Conservation (phyloP, 1,140 invertebrate species). For the Nomia melanderi region DNA sequence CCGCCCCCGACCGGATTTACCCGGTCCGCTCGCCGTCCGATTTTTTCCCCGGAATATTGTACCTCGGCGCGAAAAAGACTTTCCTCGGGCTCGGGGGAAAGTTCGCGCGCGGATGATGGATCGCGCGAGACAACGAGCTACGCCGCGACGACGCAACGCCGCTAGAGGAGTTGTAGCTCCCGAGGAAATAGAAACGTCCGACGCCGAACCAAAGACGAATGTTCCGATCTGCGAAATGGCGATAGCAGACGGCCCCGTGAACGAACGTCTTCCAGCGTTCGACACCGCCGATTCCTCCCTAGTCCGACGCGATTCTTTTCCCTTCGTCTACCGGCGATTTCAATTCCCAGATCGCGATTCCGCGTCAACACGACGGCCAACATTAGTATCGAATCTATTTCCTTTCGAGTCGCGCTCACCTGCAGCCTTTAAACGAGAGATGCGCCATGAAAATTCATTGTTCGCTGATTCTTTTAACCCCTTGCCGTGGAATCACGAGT, state of each 20-base stretch:
- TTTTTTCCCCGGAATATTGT: too few species aligned
- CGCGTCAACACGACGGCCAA: conserved; percentile 14
- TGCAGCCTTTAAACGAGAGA: neutral
- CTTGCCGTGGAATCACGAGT: too few species aligned
- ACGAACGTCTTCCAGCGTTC: conserved; percentile 9
- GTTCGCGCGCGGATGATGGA: neutral
- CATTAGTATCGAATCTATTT: conserved; percentile 24
- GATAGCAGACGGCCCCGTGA: neutral
- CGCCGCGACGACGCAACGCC: neutral
- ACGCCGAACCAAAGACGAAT: conserved; percentile 16
- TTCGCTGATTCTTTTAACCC: neutral
- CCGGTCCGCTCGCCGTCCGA: too few species aligned
- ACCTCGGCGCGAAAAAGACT: too few species aligned
- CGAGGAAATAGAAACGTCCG: conserved; percentile 22
- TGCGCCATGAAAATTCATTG: neutral
- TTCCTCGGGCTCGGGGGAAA: neutral
- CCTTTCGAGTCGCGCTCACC: neutral
- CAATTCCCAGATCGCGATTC: conserved; percentile 48
- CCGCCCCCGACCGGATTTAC: too few species aligned
- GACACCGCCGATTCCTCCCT: conserved; percentile 24
- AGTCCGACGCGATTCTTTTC: conserved; percentile 42
- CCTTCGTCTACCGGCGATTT: conserved; percentile 30
- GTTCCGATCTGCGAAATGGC: conserved; percentile 12
- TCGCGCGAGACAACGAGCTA: neutral
- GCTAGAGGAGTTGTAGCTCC: neutral